Percentiles rank a stretch among this genome's conserved stretches.
Conservation (phyloP, 1,140 invertebrate genomes). For the Elymnias hypermnestra region DNA sequence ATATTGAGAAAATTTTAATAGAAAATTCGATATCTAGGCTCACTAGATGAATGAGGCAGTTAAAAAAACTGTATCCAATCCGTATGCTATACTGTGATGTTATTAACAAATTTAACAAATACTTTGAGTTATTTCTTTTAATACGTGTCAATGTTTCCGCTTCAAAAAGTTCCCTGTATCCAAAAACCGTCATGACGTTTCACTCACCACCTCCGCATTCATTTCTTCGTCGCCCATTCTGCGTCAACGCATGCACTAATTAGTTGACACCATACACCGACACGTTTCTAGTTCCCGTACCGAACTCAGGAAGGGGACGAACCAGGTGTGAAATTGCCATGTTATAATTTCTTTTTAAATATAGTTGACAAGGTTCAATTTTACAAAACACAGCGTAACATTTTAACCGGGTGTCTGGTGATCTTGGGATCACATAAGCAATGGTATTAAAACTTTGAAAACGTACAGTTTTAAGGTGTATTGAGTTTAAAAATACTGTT, state of each 20-base stretch:
- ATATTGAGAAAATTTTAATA: too few species aligned
- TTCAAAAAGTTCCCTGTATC: constrained; percentile 7
- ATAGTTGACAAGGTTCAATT: background rate
- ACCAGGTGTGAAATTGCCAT: constrained; percentile 57
- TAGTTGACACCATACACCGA: constrained; percentile 61
- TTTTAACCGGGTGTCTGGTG: too few species aligned
- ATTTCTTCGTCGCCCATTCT: constrained; percentile 53
- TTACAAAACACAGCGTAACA: too few species aligned
- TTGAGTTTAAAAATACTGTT: too few species aligned
- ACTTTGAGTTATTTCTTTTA: background rate
- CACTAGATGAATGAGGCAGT: too few species aligned
- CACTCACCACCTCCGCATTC: constrained; percentile 47
- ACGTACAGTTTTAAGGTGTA: too few species aligned
- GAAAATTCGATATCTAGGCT: too few species aligned
- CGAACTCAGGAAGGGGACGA: constrained; percentile 42
- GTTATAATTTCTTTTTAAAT: constrained; percentile 27
- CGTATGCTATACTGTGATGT: too few species aligned
- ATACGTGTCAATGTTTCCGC: constrained; percentile 5
- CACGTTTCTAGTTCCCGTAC: constrained; percentile 49
- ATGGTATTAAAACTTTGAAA: too few species aligned
- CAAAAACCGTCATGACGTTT: constrained; percentile 33
- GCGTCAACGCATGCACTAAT: constrained; percentile 65
- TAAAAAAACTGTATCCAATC: too few species aligned
- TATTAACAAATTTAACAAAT: too few species aligned
- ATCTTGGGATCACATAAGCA: background rate